Evolutionary conservation across 2,888 invertebrate species (phyloP), one percentile per base, ranked within the genome.

Genomic region (Limnephilus lunatus): DNA sequence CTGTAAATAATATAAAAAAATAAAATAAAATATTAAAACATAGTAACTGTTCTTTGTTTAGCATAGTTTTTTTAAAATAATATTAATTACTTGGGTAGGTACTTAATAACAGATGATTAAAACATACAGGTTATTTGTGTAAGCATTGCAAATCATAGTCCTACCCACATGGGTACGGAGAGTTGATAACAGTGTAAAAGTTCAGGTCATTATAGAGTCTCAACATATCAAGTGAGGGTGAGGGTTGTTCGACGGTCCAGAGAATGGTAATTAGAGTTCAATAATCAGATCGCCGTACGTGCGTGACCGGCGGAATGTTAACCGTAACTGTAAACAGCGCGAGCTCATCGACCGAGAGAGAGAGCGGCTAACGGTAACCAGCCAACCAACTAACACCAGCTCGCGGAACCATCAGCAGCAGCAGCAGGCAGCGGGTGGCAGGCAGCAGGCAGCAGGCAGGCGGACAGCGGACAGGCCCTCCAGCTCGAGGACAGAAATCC

Each of bases 331-430:
- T 93, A 93, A 93, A 93, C 90, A 89, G 85, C 85, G 85, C 44
- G 90, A 89, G 92, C 92, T 82, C 92, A 92, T 92, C 92, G 92
- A 92, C 90, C 93, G 93, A 85, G 93, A 68, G 53, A 92, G 94
- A 94, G 94, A 94, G 94, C 94, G 92, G 93, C 93, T 92, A 93
- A 94, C 91, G 95, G 95, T 95, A 96, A 96, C 95, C 96, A 94
- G 95, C 95, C 32, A 68, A 68, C 12, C 95, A 95, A 95, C 82
- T 30, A 30, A 31, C 82, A 82, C 95, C 95, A 95, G 68, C 68
- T 68, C 68, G 68, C 68, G 68, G 68, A n/a, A 68, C 68, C 68
- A n/a, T 68, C 68, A 68, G 68, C 68, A 68, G 19, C 53, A 19
- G 53, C 68, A 25, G 25, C 35, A n/a, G n/a, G 68, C 68, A 9